Evolutionary conservation across 2,888 invertebrate genomes (phyloP), one percentile per base, ranked within the genome.

Genomic region (Iselma pallidipennis): DNA sequence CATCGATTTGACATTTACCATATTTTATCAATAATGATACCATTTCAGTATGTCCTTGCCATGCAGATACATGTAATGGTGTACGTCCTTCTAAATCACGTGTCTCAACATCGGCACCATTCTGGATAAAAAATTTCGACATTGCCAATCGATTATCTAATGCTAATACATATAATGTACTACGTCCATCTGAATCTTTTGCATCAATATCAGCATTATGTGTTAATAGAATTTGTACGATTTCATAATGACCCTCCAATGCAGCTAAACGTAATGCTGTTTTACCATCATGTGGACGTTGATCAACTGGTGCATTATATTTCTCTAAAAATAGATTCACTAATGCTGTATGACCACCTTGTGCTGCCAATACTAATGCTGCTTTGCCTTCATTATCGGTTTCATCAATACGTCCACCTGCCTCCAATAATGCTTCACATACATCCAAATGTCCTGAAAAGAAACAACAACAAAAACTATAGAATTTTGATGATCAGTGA

Each of bases 41-140:
- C 93, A 96, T 95, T 67, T 96, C 95, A 0, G 90, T 88, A 77
- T 98, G 96, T 0, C 96, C 97, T 78, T 97, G 96, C 95, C 95
- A 95, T 10, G 95, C 88, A 2, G 94, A 92, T 1, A 95, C 95
- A 78, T 95, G 95, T 10, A 96, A 82, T 0, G 95, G 93, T 0
- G 95, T 95, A 33, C 95, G 88, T 19, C 95, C 95, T 89, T 97
- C 96, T 4, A 91, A 88, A 78, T 97, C 97, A 49, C 93, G 88
- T 60, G 91, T 90, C 78, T 95, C 94, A 0, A 95, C 91, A 73
- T 92, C 89, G 0, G 94, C 93, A 33, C 91, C 91, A 72, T 90
- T 87, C 63, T 91, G 86, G 59, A 96, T 81, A 66, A 96, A 83
- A 80, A 90, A 92, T 67, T 91, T 87, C 49, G 93, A 92, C 89